Conservation (phyloP, 2,888 invertebrate genomes). For the Ptycholaimellus sp. region DNA sequence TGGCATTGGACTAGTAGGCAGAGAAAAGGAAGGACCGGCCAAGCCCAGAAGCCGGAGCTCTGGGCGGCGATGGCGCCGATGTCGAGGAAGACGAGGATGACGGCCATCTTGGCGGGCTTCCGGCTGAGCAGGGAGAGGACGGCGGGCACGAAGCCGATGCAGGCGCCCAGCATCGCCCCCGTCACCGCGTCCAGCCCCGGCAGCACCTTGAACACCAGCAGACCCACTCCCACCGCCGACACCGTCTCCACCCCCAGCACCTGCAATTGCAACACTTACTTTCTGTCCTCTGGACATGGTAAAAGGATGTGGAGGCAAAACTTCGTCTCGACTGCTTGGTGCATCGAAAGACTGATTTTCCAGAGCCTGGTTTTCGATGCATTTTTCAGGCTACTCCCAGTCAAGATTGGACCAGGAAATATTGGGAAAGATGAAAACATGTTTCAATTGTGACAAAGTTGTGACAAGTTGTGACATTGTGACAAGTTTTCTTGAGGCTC, state of each 20-base stretch:
- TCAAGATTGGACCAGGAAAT: no score
- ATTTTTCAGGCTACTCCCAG: no score
- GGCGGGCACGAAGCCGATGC: constrained; percentile 69
- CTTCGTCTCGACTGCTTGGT: no score
- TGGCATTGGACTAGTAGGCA: no score
- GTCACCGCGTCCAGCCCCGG: constrained; percentile 78
- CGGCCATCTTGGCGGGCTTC: constrained; percentile 23
- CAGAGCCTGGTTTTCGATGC: no score
- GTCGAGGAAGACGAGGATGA: constrained; percentile 35
- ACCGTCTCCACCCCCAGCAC: constrained; percentile 59
- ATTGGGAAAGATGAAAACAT: no score
- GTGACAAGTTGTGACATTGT: no score
- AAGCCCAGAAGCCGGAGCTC: constrained; percentile 65
- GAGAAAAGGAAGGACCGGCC: no score
- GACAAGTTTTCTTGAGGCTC: no score
- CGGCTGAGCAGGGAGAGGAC: constrained; percentile 34
- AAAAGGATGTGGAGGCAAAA: background rate
- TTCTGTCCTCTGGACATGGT: background rate
- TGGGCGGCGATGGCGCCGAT: constrained; percentile 62
- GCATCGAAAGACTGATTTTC: no score
- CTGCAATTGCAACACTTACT: constrained; percentile 17
- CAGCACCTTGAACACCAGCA: constrained; percentile 61
- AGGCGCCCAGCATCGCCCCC: constrained; percentile 83
- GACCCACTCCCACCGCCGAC: constrained; percentile 58
- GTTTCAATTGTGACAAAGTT: no score